A percentile compares a stretch with the other conserved stretches of the same genome.
Evolutionary conservation across 2,113 vertebrate genomes (phyloP).

Genomic region (Uropsilus gracilis): DNA sequence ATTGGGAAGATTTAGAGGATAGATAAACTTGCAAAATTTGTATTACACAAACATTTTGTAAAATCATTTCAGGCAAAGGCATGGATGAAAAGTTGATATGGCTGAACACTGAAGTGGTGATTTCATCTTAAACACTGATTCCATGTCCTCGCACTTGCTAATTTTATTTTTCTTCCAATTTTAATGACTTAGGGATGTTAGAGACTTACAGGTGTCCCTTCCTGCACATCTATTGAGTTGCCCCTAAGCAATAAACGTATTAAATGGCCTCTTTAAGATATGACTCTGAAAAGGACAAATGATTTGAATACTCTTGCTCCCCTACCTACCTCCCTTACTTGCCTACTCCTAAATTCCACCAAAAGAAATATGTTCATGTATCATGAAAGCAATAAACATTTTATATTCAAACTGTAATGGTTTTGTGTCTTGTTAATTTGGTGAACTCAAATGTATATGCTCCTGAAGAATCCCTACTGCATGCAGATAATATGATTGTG

Average conservation of each 20-base stretch:
- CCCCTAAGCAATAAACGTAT: neutral
- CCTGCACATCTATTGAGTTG: neutral
- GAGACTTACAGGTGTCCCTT: neutral
- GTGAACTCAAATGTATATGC: conserved; percentile 12
- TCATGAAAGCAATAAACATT: neutral
- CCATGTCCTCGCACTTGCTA: neutral
- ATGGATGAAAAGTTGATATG: neutral
- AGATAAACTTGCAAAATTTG: neutral
- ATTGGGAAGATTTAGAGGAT: neutral
- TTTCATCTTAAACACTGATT: neutral
- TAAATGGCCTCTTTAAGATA: neutral
- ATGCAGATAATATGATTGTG: neutral
- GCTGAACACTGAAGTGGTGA: neutral
- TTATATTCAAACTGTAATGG: neutral
- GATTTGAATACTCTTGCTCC: neutral
- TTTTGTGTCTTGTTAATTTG: neutral
- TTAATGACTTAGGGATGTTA: neutral
- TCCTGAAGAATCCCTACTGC: neutral
- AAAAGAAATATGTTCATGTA: neutral
- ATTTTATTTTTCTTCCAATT: neutral
- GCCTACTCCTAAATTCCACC: neutral
- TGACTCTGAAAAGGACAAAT: neutral
- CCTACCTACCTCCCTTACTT: neutral
- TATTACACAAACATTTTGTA: neutral
- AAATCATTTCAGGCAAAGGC: neutral